These are phyloP conservation scores for Carollia perspicillata DNA, from an alignment of 2,113 vertebrate genomes.

Conservation along the genomic window DNA sequence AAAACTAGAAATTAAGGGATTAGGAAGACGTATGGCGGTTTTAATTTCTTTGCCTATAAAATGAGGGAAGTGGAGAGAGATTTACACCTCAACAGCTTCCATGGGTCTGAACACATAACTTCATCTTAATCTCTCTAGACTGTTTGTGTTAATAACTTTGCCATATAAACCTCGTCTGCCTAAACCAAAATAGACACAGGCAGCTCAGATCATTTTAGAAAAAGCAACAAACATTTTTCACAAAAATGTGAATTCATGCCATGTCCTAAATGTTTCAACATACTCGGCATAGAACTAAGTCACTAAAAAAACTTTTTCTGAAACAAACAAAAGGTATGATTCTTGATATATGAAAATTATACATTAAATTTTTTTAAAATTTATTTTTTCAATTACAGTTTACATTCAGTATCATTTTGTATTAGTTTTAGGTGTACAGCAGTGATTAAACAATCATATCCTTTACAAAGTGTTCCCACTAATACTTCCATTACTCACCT, in stretches of 20 bases:
- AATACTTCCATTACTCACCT: not conserved
- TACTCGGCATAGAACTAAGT: not conserved
- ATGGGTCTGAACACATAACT: not conserved
- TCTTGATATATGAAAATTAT: not conserved
- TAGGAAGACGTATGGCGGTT: not conserved
- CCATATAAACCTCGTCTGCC: not conserved
- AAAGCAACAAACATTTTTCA: not conserved
- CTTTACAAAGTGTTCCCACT: not conserved
- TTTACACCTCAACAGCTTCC: not conserved
- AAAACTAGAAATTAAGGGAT: not conserved
- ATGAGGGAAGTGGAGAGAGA: not conserved
- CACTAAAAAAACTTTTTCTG: not conserved
- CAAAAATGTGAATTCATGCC: not conserved
- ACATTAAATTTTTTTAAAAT: not conserved
- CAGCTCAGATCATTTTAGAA: not conserved
- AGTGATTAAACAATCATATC: not conserved
- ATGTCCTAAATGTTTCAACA: not conserved
- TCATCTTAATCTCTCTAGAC: not conserved
- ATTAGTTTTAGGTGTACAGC: not conserved
- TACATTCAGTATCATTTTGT: not conserved
- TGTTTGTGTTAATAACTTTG: not conserved
- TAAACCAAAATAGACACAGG: not conserved
- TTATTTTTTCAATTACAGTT: not conserved
- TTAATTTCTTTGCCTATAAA: not conserved
- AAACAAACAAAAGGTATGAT: not conserved